Percentiles rank a stretch among this genome's conserved stretches.
These are phyloP conservation scores for Phainopepla nitens DNA, from an alignment of 2,113 vertebrate genomes.

Conservation along the genomic window DNA sequence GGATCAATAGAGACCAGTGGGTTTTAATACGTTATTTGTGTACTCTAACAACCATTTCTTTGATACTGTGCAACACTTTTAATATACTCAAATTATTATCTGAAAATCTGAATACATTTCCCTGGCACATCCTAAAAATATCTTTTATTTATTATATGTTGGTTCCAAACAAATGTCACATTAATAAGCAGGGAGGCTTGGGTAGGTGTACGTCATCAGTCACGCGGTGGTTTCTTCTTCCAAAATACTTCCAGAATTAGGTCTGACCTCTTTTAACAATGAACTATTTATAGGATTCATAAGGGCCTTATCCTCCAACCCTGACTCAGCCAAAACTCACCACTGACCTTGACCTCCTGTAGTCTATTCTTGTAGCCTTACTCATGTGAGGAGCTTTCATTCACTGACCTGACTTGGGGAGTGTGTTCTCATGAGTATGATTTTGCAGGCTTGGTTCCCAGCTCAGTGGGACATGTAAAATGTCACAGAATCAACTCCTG, in stretches of 20 bases:
- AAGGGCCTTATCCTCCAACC: slow-evolving; percentile 43
- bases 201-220: slow-evolving; percentile 15
- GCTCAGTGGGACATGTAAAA: not conserved
- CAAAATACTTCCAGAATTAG: slow-evolving; percentile 48
- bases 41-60: not conserved
- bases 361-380: slow-evolving; percentile 36
- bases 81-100: slow-evolving; percentile 1
- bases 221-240: slow-evolving; percentile 7
- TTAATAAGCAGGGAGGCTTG: not conserved
- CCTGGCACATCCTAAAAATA: slow-evolving; percentile 16
- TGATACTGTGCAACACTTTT: not conserved
- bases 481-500: not conserved
- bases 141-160: slow-evolving; percentile 17
- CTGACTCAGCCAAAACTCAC: slow-evolving; percentile 60
- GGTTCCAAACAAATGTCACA: slow-evolving; percentile 25
- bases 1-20: not conserved
- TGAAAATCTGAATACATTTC: slow-evolving; percentile 14
- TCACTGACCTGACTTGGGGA: not conserved
- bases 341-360: slow-evolving; percentile 38
- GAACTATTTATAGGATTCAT: slow-evolving; percentile 56
- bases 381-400: slow-evolving; percentile 41
- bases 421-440: not conserved
- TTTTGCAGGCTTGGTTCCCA: slow-evolving; percentile 1
- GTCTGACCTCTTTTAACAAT: slow-evolving; percentile 45
- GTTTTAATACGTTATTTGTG: not conserved